Evolutionary conservation across 2,888 invertebrate genomes (phyloP).

Genomic region (Phania funesta): DNA sequence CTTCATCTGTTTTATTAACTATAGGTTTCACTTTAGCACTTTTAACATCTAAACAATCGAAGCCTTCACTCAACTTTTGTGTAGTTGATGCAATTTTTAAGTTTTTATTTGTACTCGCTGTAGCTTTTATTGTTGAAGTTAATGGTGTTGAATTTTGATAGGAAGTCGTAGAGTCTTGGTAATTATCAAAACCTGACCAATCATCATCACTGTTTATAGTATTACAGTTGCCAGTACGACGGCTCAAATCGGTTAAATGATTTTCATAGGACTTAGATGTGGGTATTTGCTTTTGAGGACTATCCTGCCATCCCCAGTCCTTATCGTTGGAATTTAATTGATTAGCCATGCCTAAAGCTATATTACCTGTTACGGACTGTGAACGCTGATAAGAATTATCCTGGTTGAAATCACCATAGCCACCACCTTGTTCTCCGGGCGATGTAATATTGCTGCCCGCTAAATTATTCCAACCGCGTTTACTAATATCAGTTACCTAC

Average conservation of each 20-base stretch:
- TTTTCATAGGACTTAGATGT: constrained; percentile 76
- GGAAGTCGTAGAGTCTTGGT: constrained; percentile 76
- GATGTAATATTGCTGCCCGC: constrained; percentile 82
- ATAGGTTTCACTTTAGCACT: constrained; percentile 73
- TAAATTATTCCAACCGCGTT: constrained; percentile 85
- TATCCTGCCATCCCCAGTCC: constrained; percentile 79
- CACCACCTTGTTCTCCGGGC: constrained; percentile 72
- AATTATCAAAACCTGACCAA: constrained; percentile 79
- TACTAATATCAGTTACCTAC: constrained; percentile 85
- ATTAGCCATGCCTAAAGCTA: constrained; percentile 72
- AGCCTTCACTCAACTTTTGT: constrained; percentile 76
- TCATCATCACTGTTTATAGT: constrained; percentile 73
- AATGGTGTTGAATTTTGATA: constrained; percentile 73
- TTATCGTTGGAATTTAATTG: constrained; percentile 71
- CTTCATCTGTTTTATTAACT: constrained; percentile 81
- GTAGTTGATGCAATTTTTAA: constrained; percentile 75
- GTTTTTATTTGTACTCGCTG: constrained; percentile 71
- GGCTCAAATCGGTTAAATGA: constrained; percentile 69
- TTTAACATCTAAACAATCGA: constrained; percentile 79
- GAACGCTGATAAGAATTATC: constrained; percentile 78
- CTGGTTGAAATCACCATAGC: constrained; percentile 76
- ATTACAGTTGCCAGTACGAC: constrained; percentile 59
- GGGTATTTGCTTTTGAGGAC: constrained; percentile 72
- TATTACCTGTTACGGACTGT: constrained; percentile 77
- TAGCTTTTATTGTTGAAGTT: constrained; percentile 45